These are phyloP conservation scores for Arenaria interpres DNA, from an alignment of 2,113 vertebrate genomes.

Conservation along the genomic window DNA sequence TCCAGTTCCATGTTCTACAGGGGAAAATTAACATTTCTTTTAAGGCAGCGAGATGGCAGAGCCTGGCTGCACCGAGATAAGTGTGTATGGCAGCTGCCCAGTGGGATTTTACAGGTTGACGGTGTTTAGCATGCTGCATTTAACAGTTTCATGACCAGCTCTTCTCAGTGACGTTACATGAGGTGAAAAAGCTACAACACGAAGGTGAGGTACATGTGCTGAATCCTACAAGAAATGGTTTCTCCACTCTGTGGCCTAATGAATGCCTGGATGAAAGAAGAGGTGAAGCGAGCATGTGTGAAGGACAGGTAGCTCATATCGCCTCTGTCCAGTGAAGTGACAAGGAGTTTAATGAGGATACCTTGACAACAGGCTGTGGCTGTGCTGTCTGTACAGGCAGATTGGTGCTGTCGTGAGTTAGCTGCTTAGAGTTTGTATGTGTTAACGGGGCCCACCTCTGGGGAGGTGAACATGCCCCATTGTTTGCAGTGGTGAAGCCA, in stretches of 20 bases:
- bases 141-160: constrained; percentile 9
- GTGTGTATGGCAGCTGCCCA: constrained; percentile 15
- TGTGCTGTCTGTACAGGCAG: neutral
- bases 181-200: neutral
- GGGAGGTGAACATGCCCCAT: neutral
- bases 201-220: neutral
- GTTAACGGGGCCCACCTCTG: neutral
- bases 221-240: neutral
- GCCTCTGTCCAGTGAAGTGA: neutral
- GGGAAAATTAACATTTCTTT: constrained; percentile 58
- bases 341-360: neutral
- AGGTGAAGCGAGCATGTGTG: neutral
- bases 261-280: neutral
- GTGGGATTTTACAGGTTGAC: neutral
- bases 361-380: neutral
- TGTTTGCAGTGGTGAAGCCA: neutral
- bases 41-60: constrained; percentile 24
- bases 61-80: constrained; percentile 55
- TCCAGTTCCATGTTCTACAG: neutral
- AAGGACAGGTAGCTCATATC: neutral
- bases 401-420: neutral
- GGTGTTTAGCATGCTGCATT: neutral
- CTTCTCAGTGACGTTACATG: neutral
- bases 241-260: neutral
- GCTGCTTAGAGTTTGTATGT: neutral